A percentile compares a stretch with the other conserved stretches of the same genome.
phyloP scores from a whole-genome alignment of 2,797 vertebrate species.

The Spinibarbus caldwelli region DNA sequence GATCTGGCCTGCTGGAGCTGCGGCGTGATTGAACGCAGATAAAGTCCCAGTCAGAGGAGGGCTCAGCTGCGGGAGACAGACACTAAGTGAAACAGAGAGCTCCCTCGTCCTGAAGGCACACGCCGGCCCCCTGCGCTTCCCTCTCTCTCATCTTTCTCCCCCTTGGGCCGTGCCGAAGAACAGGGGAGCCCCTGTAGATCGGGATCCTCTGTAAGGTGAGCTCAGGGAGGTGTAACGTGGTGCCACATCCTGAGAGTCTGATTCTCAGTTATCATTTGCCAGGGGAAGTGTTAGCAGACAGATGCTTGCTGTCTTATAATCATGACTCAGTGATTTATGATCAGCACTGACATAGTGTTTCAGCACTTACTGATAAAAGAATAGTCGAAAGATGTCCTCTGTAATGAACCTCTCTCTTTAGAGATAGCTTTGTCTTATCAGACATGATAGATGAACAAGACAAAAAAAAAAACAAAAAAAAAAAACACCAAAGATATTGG shows the following conservation, averaged over 20 bases:
- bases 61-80: slow-evolving; percentile 67
- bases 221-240: slow-evolving; percentile 25
- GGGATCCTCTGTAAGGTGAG: slow-evolving; percentile 26
- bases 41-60: slow-evolving; percentile 67
- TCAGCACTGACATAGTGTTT: slow-evolving; percentile 34
- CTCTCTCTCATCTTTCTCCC: slow-evolving; percentile 30
- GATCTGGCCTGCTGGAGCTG: slow-evolving; percentile 73
- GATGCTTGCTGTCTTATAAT: slow-evolving; percentile 47
- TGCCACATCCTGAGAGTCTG: slow-evolving; percentile 29
- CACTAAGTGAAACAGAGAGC: slow-evolving; percentile 68
- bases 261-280: slow-evolving; percentile 50
- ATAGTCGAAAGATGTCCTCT: slow-evolving; percentile 35
- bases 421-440: slow-evolving; percentile 43
- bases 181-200: slow-evolving; percentile 18
- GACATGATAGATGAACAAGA: slow-evolving; percentile 31
- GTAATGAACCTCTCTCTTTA: slow-evolving; percentile 36
- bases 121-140: not conserved
- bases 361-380: slow-evolving; percentile 49
- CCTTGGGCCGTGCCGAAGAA: slow-evolving; percentile 6
- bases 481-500: not conserved
- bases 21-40: slow-evolving; percentile 68
- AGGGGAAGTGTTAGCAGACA: slow-evolving; percentile 45
- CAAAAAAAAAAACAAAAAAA: no score
- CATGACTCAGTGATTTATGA: slow-evolving; percentile 51
- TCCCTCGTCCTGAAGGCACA: slow-evolving; percentile 32